Percentiles rank a stretch among this genome's conserved stretches.
Evolutionary conservation across 2,888 invertebrate species (phyloP).

Genomic region (Sympetrum striolatum): DNA sequence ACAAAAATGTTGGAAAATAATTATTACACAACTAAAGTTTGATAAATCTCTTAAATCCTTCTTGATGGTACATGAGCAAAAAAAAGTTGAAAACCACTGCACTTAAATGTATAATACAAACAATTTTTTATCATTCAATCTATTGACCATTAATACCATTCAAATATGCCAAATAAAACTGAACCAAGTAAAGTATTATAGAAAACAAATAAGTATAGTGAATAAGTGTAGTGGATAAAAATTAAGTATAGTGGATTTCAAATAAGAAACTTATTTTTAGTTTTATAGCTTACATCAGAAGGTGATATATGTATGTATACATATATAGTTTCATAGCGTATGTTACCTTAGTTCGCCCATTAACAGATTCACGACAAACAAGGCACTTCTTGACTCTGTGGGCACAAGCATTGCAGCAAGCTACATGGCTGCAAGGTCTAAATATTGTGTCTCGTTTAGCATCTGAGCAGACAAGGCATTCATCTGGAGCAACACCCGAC

Average conservation of each 20-base stretch:
- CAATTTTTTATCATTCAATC: no score
- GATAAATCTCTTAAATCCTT: no score
- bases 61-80: no score
- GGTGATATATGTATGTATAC: no score
- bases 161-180: no score
- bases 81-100: no score
- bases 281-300: neutral
- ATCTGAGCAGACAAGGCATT: slow-evolving; percentile 95
- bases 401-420: slow-evolving; percentile 91
- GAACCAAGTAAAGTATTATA: neutral
- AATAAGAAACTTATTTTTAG: neutral
- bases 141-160: no score
- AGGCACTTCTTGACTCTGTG: slow-evolving; percentile 92
- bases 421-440: slow-evolving; percentile 90
- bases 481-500: slow-evolving; percentile 67
- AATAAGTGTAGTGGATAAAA: neutral
- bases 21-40: no score
- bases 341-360: slow-evolving; percentile 78
- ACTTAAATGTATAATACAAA: no score
- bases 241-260: no score
- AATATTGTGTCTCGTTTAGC: slow-evolving; percentile 89
- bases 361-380: slow-evolving; percentile 86
- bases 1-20: no score
- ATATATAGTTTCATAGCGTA: no score
- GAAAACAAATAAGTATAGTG: neutral